Base-by-base conservation (phyloP, 2,113 vertebrate species). In the Amphiprion percula region DNA sequence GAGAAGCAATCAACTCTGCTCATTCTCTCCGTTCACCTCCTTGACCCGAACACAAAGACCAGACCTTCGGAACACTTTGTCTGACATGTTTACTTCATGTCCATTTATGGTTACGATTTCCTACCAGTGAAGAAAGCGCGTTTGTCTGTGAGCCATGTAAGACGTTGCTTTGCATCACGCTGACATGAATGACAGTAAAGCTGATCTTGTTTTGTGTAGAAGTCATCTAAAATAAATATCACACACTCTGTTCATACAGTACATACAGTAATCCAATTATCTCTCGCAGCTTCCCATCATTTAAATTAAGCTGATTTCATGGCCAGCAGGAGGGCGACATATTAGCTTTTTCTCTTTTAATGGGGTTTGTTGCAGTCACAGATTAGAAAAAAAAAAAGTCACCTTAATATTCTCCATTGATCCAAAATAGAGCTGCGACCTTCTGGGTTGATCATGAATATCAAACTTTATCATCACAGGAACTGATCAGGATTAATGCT, bases 1-100 rank as follows among this genome's bases (percentile, higher is more conserved):
- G 72, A 69, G 23, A 59, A 4, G 53, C 65, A 88, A 87, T 90
- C 82, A 83, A 55, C 68, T 71, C 46, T 52, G 24, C 80, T 79
- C 41, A 1, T 6, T 17, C 54, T 55, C 30, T 59, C 60, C 50
- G 19, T 2, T 64, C 66, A 78, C 72, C 82, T 74, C 61, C 26
- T 15, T 23, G 70, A 73, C 61, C 50, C 28, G 4, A n/a, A 5
- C 1, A 6, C 56, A 21, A 23, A 12, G 46, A 61, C 28, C 14
- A 50, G 56, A 30, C 30, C 33, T 9, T 37, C 33, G 9, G 33
- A 37, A 37, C 33, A 10, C 33, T 37, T 37, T 7, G 6, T 37
- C 33, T 37, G 33, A 37, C 33, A 37, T 37, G 33, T 37, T 37
- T 9, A 9, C 33, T 37, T 37, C 33, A 37, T 10, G 33, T 9